Evolutionary conservation across 1,140 invertebrate species (phyloP), one percentile per base, ranked within the genome.

Genomic region (Hyles vespertilio): DNA sequence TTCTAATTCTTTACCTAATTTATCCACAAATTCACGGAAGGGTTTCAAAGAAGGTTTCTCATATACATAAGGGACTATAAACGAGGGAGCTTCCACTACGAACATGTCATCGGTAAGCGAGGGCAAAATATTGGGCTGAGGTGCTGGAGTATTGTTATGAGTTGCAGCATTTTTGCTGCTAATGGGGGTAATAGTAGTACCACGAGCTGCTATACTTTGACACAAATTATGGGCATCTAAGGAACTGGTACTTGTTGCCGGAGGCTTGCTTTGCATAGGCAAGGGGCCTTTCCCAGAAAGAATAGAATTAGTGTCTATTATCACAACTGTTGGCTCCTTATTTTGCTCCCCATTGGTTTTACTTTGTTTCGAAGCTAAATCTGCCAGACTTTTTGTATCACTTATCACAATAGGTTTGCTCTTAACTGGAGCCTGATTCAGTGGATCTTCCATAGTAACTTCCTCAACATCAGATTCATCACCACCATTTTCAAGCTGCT

Each of bases 11-110:
- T 92, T 91, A 34, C 92, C 93, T 54, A 94, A 82, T 75, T 93
- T 92, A 44, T 92, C 91, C 51, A 96, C 91, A 84, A 95, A 95
- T 63, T 95, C 93, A 77, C 94, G 94, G 34, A 97, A 90, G 56
- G 93, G 93, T 72, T 95, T 94, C 4, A 95, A 85, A 1, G 95
- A 94, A 5, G 95, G 94, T 80, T 96, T 96, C 84, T 97, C 95
- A 85, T 96, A 96, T 9, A 97, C 95, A 84, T 97, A 97, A 46
- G 96, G 96, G 65, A 97, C 95, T 84, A 97, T 96, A 75, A 97
- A 96, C 34, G 95, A 96, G 4, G 96, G 96, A 12, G 95, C 95
- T 88, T 97, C 95, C 32, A 97, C 93, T 3, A 96, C 95, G 87
- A 95, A 96, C 93, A 96, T 96, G 65, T 96, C 95, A 83, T 97